A percentile compares a stretch with the other conserved stretches of the same genome.
These are phyloP conservation scores for Coelopa frigida DNA, from an alignment of 1,140 invertebrate species.

Conservation along the genomic window DNA sequence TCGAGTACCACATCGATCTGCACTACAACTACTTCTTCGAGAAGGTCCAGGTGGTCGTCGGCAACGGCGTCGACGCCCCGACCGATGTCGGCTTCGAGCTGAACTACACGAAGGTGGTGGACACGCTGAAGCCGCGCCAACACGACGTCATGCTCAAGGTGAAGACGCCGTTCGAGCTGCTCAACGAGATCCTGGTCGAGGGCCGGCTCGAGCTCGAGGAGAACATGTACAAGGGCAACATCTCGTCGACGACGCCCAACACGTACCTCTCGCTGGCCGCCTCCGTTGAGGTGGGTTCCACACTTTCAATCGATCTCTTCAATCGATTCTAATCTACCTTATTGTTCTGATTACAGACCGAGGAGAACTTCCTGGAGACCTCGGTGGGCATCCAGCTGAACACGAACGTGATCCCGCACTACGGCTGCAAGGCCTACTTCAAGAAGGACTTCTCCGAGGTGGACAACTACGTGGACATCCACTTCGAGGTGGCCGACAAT, in stretches of 20 bases:
- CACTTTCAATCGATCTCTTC: too few relatives aligned
- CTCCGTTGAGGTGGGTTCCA: conserved; percentile 45
- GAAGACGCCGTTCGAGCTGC: conserved; percentile 49
- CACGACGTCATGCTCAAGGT: conserved; percentile 48
- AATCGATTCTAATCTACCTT: too few relatives aligned
- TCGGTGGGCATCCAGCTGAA: conserved; percentile 51
- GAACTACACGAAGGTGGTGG: conserved; percentile 48
- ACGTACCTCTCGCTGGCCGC: conserved; percentile 45
- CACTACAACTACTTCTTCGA: conserved; percentile 49
- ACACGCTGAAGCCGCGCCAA: conserved; percentile 46
- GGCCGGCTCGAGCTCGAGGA: conserved; percentile 49
- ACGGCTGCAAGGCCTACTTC: conserved; percentile 53
- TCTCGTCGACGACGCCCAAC: conserved; percentile 45
- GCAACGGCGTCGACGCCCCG: conserved; percentile 49
- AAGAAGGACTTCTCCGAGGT: conserved; percentile 60
- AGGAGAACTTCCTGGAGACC: conserved; percentile 56
- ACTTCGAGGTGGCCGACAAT: conserved; percentile 47
- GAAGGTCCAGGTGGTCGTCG: conserved; percentile 42
- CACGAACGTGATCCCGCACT: conserved; percentile 55
- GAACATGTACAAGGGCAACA: conserved; percentile 47
- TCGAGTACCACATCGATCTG: conserved; percentile 52
- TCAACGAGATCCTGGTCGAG: conserved; percentile 46
- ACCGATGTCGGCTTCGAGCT: conserved; percentile 25
- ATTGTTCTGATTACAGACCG: conserved; percentile 46
- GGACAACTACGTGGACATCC: conserved; percentile 53